Evolutionary conservation across 2,888 invertebrate species (phyloP).

Genomic region (Xanthorhoe designata): DNA sequence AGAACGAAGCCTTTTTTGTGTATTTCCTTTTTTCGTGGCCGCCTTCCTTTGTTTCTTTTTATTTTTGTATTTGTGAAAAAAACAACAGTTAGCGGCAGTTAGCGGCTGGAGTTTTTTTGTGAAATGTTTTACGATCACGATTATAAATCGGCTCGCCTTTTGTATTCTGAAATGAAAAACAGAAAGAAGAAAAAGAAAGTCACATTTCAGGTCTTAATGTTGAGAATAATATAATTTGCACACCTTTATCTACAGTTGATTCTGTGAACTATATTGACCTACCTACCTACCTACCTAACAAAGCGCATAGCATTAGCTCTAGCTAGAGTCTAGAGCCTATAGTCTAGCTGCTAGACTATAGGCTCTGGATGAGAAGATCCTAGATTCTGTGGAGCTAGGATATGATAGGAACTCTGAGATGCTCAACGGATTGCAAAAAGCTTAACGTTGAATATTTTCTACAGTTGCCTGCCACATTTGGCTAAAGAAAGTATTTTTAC

Average conservation of each 20-base stretch:
- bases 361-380: no score
- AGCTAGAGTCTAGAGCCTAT: no score
- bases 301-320: no score
- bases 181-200: constrained; percentile 73
- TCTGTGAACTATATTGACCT: no score
- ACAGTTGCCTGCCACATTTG: no score
- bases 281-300: no score
- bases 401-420: no score
- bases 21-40: constrained; percentile 46
- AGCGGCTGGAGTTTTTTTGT: constrained; percentile 46
- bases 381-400: no score
- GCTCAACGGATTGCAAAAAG: neutral
- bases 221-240: neutral
- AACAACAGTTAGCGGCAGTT: constrained; percentile 40
- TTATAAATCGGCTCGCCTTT: constrained; percentile 64
- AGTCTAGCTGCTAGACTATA: no score
- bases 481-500: no score
- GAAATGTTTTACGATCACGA: constrained; percentile 75
- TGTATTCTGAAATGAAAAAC: constrained; percentile 74
- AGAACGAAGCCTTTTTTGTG: constrained; percentile 55
- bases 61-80: constrained; percentile 47
- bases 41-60: constrained; percentile 52
- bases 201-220: constrained; percentile 67
- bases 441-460: no score
- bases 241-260: no score